These are phyloP conservation scores for Mamestra brassicae DNA, from an alignment of 2,888 invertebrate genomes.

Conservation along the genomic window DNA sequence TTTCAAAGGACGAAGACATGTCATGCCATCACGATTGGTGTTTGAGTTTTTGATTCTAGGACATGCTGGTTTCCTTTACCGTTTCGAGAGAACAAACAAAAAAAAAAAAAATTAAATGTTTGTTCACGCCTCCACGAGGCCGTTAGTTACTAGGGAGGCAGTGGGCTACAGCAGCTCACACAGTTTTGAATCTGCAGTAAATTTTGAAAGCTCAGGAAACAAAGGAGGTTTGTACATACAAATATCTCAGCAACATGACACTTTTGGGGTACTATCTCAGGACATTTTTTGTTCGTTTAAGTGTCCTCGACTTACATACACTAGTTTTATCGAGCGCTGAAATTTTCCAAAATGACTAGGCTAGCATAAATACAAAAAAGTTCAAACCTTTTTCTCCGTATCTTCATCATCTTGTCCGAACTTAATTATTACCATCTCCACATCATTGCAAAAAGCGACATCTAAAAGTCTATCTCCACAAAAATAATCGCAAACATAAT, in stretches of 20 bases:
- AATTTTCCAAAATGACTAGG: not conserved
- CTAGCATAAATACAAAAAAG: not conserved
- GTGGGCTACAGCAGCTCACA: too few species aligned
- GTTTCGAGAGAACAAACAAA: not conserved
- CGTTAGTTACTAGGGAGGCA: not conserved
- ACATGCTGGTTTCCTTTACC: not conserved
- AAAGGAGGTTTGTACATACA: not conserved
- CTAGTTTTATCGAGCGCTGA: not conserved
- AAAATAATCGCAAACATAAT: conserved; percentile 60
- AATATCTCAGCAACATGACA: not conserved
- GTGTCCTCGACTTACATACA: not conserved
- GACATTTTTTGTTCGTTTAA: not conserved
- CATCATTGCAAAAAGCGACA: not conserved
- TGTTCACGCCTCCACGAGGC: not conserved
- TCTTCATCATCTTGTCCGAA: not conserved
- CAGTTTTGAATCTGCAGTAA: not conserved
- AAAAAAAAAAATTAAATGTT: too few species aligned
- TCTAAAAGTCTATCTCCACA: conserved; percentile 21
- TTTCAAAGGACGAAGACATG: not conserved
- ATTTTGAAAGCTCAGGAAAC: not conserved
- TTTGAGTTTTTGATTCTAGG: too few species aligned
- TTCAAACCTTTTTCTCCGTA: not conserved
- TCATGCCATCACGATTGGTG: not conserved
- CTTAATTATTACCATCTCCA: not conserved
- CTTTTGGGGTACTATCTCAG: not conserved